Evolutionary conservation across 2,888 invertebrate genomes (phyloP).

Genomic region (Calameuta idolon): DNA sequence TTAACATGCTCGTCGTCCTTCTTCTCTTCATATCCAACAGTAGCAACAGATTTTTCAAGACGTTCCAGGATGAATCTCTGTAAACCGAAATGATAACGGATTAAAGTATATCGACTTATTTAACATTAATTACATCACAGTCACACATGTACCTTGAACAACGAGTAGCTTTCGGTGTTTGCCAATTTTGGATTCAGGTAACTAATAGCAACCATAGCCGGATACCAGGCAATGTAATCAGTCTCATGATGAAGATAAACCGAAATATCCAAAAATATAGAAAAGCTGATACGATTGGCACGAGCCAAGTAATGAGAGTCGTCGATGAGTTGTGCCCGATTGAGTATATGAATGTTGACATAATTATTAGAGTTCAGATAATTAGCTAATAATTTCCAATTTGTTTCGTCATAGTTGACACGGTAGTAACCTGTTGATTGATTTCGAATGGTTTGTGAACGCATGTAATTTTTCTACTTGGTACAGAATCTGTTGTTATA

Average conservation of each 20-base stretch:
- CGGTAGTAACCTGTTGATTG: slow-evolving; percentile 56
- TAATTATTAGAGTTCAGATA: slow-evolving; percentile 34
- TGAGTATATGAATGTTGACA: slow-evolving; percentile 44
- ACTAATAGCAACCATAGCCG: slow-evolving; percentile 70
- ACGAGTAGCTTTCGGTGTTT: slow-evolving; percentile 72
- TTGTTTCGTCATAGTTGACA: slow-evolving; percentile 62
- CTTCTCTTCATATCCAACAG: slow-evolving; percentile 45
- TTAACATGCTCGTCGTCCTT: slow-evolving; percentile 45
- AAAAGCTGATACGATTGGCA: slow-evolving; percentile 63
- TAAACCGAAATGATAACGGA: slow-evolving; percentile 10
- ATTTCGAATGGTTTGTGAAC: not conserved
- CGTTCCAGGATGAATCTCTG: slow-evolving; percentile 52
- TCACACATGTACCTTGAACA: slow-evolving; percentile 27
- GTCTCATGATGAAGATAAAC: slow-evolving; percentile 72
- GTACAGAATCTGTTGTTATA: not conserved
- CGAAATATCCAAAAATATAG: slow-evolving; percentile 68
- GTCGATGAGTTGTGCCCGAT: slow-evolving; percentile 70
- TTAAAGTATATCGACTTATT: too few species aligned
- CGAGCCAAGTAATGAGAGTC: slow-evolving; percentile 67
- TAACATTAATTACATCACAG: not conserved
- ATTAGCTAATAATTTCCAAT: slow-evolving; percentile 57
- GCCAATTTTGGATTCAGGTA: slow-evolving; percentile 60
- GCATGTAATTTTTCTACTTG: not conserved
- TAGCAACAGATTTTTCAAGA: slow-evolving; percentile 44
- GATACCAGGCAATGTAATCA: slow-evolving; percentile 77